Percentiles rank a stretch among this genome's conserved stretches.
These are phyloP conservation scores for Isotomurus palustris DNA, from an alignment of 2,888 invertebrate genomes.

Conservation along the genomic window DNA sequence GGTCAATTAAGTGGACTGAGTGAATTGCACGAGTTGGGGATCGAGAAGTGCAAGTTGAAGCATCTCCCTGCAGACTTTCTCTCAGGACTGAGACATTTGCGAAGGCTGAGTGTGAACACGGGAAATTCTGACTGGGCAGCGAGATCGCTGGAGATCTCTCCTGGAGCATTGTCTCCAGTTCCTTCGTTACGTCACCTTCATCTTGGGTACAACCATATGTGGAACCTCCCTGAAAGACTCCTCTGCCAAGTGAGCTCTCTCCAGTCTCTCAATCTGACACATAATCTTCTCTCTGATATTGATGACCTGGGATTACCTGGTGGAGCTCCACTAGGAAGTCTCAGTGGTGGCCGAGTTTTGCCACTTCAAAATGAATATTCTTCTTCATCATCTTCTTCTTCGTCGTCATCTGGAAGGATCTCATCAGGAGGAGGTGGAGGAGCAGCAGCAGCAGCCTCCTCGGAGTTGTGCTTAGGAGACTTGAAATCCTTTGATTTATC, in stretches of 20 bases:
- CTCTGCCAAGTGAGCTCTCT: slow-evolving; percentile 66
- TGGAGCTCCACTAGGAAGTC: slow-evolving; percentile 15
- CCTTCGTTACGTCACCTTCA: slow-evolving; percentile 74
- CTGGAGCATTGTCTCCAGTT: slow-evolving; percentile 69
- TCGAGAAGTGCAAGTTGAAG: slow-evolving; percentile 73
- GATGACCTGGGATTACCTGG: slow-evolving; percentile 66
- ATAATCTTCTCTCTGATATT: slow-evolving; percentile 73
- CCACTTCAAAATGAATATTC: slow-evolving; percentile 6
- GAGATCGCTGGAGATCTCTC: slow-evolving; percentile 69
- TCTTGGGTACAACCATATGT: slow-evolving; percentile 77
- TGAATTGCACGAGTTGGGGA: slow-evolving; percentile 59
- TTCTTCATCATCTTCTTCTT: background rate
- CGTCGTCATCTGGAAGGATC: slow-evolving; percentile 10
- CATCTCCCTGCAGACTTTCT: slow-evolving; percentile 67
- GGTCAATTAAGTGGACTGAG: slow-evolving; percentile 35
- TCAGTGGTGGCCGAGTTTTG: background rate
- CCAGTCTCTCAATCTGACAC: slow-evolving; percentile 66
- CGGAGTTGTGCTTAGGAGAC: slow-evolving; percentile 46
- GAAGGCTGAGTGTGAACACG: slow-evolving; percentile 64
- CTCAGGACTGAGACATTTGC: slow-evolving; percentile 62
- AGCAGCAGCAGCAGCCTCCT: slow-evolving; percentile 2
- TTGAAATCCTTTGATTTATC: slow-evolving; percentile 62
- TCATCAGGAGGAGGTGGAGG: slow-evolving; percentile 2
- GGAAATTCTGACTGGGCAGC: slow-evolving; percentile 76
- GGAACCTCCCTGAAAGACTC: slow-evolving; percentile 66